Evolutionary conservation across 2,888 invertebrate genomes (phyloP).

Genomic region (Leptopilina syphax): DNA sequence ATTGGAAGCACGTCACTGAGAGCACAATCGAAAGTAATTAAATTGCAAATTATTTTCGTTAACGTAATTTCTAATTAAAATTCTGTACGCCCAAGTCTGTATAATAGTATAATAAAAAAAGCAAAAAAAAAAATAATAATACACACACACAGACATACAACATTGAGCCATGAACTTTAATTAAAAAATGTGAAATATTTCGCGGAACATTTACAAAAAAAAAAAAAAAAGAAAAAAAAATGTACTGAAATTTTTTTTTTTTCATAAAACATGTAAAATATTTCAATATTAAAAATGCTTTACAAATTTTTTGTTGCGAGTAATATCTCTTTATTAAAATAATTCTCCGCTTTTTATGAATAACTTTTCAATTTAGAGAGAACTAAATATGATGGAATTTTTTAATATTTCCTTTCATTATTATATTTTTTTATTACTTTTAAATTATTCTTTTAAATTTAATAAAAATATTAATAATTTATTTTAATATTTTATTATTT

Average conservation of each 20-base stretch:
- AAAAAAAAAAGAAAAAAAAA: neutral
- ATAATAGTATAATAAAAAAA: constrained; percentile 33
- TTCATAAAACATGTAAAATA: constrained; percentile 28
- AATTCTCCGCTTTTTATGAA: neutral
- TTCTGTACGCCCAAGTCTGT: constrained; percentile 30
- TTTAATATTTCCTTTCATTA: neutral
- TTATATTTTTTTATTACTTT: neutral
- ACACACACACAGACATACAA: neutral
- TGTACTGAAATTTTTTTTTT: neutral
- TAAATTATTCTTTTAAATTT: neutral
- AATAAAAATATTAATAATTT: too few species aligned
- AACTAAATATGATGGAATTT: neutral
- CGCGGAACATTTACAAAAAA: constrained; percentile 20
- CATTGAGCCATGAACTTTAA: constrained; percentile 33
- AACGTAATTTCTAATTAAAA: constrained; percentile 40
- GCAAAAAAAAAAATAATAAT: neutral
- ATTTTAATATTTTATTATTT: too few species aligned
- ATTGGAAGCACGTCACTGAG: constrained; percentile 30
- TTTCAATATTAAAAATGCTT: constrained; percentile 37
- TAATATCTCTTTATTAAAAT: neutral
- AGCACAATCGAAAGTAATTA: constrained; percentile 39
- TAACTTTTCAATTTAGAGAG: neutral
- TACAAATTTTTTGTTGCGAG: neutral
- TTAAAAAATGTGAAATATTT: constrained; percentile 34
- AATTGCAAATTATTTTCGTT: constrained; percentile 41